A percentile compares a stretch with the other conserved stretches of the same genome.
Conservation (phyloP, 2,888 invertebrate species). For the Pilophorus perplexus region DNA sequence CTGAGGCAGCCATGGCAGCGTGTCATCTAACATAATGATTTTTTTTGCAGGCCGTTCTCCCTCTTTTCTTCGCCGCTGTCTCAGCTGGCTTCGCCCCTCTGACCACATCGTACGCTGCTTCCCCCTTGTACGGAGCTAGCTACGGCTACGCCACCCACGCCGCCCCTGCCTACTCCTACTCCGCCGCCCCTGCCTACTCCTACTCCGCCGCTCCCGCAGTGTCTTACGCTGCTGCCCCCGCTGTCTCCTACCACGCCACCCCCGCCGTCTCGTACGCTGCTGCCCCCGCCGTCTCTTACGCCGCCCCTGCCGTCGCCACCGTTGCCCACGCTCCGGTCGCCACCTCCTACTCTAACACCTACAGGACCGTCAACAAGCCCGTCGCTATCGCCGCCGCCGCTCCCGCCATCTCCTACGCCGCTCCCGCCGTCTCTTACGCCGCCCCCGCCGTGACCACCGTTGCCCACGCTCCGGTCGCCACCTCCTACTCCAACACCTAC, state of each 20-base stretch:
- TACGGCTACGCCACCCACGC: slow-evolving; percentile 40
- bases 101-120: slow-evolving; percentile 35
- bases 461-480: slow-evolving; percentile 36
- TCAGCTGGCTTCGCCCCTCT: slow-evolving; percentile 33
- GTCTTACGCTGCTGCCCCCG: slow-evolving; percentile 28
- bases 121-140: slow-evolving; percentile 33
- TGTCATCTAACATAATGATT: no score
- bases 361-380: slow-evolving; percentile 38
- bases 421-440: slow-evolving; percentile 20
- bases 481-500: slow-evolving; percentile 39
- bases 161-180: slow-evolving; percentile 17
- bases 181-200: neutral
- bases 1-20: no score
- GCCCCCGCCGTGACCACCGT: slow-evolving; percentile 30
- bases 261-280: slow-evolving; percentile 21
- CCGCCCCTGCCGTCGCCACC: slow-evolving; percentile 21
- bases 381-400: slow-evolving; percentile 21
- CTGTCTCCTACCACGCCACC: slow-evolving; percentile 1
- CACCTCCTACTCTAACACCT: slow-evolving; percentile 36
- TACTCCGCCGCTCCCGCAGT: slow-evolving; percentile 6
- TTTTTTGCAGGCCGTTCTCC: slow-evolving; percentile 30
- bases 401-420: slow-evolving; percentile 32
- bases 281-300: slow-evolving; percentile 27
- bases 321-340: slow-evolving; percentile 39
- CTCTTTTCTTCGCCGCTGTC: slow-evolving; percentile 38